A percentile compares a stretch with the other conserved stretches of the same genome.
These are phyloP conservation scores for Melieria omissa DNA, from an alignment of 2,888 invertebrate genomes.

Conservation along the genomic window DNA sequence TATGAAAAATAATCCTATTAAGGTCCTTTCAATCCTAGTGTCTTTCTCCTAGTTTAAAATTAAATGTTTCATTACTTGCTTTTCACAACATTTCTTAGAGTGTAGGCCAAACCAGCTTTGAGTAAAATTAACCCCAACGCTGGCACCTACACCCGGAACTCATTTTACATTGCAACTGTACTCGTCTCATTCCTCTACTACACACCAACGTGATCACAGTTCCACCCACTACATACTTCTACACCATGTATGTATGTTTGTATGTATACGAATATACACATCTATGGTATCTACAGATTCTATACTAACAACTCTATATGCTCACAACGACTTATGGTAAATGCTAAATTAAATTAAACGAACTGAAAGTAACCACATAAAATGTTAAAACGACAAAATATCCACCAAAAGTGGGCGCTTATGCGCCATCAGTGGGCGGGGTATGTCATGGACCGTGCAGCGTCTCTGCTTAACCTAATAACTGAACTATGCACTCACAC, in stretches of 20 bases:
- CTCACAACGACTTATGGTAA: conserved; percentile 39
- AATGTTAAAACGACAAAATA: conserved; percentile 53
- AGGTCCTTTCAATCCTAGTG: too few relatives aligned
- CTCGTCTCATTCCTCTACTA: too few relatives aligned
- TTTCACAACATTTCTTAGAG: too few relatives aligned
- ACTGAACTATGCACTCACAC: background rate
- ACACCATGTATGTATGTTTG: conserved; percentile 12
- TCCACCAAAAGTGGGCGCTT: conserved; percentile 12
- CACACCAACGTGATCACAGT: too few relatives aligned
- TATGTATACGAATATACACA: conserved; percentile 13
- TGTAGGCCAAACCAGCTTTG: too few relatives aligned
- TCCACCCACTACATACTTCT: background rate
- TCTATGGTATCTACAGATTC: conserved; percentile 31
- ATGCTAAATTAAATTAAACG: conserved; percentile 52
- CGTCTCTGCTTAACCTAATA: conserved; percentile 29
- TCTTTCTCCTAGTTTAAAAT: too few relatives aligned
- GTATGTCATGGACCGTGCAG: background rate
- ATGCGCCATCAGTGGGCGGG: background rate
- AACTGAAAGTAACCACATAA: conserved; percentile 58
- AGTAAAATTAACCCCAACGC: too few relatives aligned
- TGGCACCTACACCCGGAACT: too few relatives aligned
- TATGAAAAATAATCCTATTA: too few relatives aligned
- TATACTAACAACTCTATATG: too few relatives aligned
- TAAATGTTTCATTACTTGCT: too few relatives aligned
- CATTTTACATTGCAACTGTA: too few relatives aligned